Evolutionary conservation across 2,888 invertebrate species (phyloP), one percentile per base, ranked within the genome.

Genomic region (Phymatocera aterrima): DNA sequence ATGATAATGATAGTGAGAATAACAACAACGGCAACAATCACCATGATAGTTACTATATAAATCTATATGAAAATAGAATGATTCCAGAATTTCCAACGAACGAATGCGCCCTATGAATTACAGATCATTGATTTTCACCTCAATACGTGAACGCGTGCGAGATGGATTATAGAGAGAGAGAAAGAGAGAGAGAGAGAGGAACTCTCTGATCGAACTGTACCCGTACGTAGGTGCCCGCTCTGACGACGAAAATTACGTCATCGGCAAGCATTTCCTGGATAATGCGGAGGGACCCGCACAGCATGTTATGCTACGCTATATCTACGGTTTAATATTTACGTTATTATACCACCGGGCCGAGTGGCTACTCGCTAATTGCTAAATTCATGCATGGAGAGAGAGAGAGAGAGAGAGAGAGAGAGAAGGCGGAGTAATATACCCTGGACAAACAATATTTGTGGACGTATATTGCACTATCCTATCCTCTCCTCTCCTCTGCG

Each of bases 291-390:
- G 18, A 37, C 34, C 34, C 37, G 8, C 37, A 46, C 10, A 10
- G 15, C 3, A 21, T 57, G 57, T 57, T 57, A 57, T 28, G 15
- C 5, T 3, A 12, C 57, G 54, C 21, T 24, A 54, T 12, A 54
- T 54, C 24, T 18, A 48, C 48, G 48, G 31, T 43, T 51, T 72
- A 18, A 72, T 72, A 72, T 72, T 72, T 72, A 43, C 70, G 70
- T 72, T 72, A 51, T 51, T 72, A n/a, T n/a, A 72, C 70, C 70
- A 51, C 70, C n/a, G 51, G 48, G 31, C 70, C 31, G 72, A 48
- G 72, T 72, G 34, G 51, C 51, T 24, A 51, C 34, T 51, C 15
- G 72, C 72, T 72, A 37, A 72, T 72, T 72, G 51, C 72, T 34
- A 18, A 34, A 72, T 51, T 51, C 43, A 51, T 72, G 43, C n/a